phyloP scores from a whole-genome alignment of 2,113 vertebrate species.

The Chiloscyllium plagiosum region DNA sequence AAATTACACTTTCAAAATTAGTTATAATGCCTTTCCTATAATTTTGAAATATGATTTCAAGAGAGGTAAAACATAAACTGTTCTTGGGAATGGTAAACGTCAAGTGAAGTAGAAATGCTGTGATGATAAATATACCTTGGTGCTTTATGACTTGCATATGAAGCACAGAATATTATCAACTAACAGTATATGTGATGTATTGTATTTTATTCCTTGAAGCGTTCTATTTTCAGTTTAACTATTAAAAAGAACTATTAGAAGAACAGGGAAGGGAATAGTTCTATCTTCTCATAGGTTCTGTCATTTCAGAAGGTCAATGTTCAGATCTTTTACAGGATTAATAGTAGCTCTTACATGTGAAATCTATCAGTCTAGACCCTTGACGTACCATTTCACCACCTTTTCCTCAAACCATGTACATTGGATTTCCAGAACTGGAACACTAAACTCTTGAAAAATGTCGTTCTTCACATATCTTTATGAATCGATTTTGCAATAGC shows the following conservation, averaged over 20 bases:
- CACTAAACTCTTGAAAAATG: background rate
- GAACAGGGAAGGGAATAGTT: background rate
- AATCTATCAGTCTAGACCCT: slow-evolving; percentile 14
- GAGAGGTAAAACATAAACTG: background rate
- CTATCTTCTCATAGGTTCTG: slow-evolving; percentile 17
- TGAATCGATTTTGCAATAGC: background rate
- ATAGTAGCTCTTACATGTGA: background rate
- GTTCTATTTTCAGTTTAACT: slow-evolving; percentile 1
- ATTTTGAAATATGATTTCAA: background rate
- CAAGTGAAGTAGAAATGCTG: background rate
- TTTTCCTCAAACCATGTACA: background rate
- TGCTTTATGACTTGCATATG: background rate
- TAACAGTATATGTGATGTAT: slow-evolving; percentile 8
- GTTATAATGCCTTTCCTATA: background rate
- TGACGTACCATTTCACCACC: background rate
- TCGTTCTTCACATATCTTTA: background rate
- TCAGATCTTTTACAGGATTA: background rate
- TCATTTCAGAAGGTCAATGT: background rate
- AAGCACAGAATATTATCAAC: background rate
- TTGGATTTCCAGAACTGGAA: background rate
- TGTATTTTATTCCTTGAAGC: background rate
- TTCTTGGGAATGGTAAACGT: background rate
- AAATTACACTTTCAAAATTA: background rate
- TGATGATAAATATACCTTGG: slow-evolving; percentile 9
- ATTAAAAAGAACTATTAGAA: slow-evolving; percentile 17